Conservation (phyloP, 2,797 vertebrate species). For the Squalus acanthias region DNA sequence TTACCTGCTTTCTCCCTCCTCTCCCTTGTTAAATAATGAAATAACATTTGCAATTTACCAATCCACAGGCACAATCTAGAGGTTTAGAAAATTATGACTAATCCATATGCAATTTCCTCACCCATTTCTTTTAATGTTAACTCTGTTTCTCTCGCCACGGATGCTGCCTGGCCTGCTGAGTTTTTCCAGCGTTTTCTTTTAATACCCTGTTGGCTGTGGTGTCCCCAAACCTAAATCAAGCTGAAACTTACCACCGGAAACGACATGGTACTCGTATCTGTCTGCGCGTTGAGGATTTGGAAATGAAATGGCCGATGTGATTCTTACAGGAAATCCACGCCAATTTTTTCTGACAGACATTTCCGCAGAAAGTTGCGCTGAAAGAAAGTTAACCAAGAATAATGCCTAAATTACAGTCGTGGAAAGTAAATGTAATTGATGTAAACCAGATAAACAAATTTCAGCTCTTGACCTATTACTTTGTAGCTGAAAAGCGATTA, state of each 20-base stretch:
- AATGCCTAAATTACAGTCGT: neutral
- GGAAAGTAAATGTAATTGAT: constrained; percentile 3
- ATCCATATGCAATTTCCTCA: neutral
- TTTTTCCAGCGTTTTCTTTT: neutral
- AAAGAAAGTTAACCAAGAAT: neutral
- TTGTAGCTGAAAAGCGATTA: neutral
- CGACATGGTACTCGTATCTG: constrained; percentile 78
- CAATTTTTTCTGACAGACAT: constrained; percentile 47
- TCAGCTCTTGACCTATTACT: neutral
- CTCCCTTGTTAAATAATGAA: neutral
- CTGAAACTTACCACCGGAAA: constrained; percentile 75
- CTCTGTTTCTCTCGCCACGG: no score
- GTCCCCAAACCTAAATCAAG: neutral
- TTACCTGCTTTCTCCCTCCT: neutral
- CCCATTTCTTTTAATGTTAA: no score
- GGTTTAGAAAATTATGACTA: neutral
- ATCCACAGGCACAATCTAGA: neutral
- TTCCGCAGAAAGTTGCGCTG: neutral
- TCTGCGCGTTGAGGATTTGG: constrained; percentile 64
- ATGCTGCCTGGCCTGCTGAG: no score
- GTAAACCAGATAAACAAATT: neutral
- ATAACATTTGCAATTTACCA: neutral
- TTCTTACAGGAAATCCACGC: constrained; percentile 59
- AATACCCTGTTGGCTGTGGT: neutral
- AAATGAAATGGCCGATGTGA: constrained; percentile 75